phyloP scores from a whole-genome alignment of 1,140 invertebrate species.

The Trissolcus basalis region DNA sequence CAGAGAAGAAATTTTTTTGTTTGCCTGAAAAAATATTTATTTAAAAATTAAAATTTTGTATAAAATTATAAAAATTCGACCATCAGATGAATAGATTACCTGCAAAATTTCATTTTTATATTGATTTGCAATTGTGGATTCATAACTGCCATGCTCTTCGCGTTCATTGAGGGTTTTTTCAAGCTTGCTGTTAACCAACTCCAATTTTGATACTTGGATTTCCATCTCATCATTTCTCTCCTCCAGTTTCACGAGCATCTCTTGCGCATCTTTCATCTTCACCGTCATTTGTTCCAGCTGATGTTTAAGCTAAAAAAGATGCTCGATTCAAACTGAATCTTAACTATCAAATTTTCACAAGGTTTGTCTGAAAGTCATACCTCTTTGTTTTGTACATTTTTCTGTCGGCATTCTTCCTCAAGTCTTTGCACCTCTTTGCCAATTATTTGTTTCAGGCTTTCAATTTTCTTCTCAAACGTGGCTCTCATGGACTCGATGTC shows the following conservation, averaged over 20 bases:
- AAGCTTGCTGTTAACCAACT: slow-evolving; percentile 63
- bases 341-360: no score
- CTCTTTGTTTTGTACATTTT: slow-evolving; percentile 60
- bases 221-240: slow-evolving; percentile 65
- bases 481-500: slow-evolving; percentile 65
- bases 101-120: slow-evolving; percentile 32
- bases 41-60: no score
- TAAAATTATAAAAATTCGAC: no score
- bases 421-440: slow-evolving; percentile 61
- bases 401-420: slow-evolving; percentile 56
- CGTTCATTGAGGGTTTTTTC: slow-evolving; percentile 58
- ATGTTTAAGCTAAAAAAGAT: slow-evolving; percentile 62
- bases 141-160: slow-evolving; percentile 37
- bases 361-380: slow-evolving; percentile 59
- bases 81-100: no score
- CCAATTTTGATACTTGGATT: slow-evolving; percentile 61
- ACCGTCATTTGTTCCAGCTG: slow-evolving; percentile 65
- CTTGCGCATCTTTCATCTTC: slow-evolving; percentile 59
- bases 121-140: slow-evolving; percentile 7
- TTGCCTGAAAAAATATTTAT: slow-evolving; percentile 45
- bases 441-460: slow-evolving; percentile 60
- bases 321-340: no score
- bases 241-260: slow-evolving; percentile 65
- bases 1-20: slow-evolving; percentile 54
- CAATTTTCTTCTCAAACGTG: slow-evolving; percentile 64